Evolutionary conservation across 2,797 vertebrate genomes (phyloP).

Genomic region (Neosilurus hyrtlii): DNA sequence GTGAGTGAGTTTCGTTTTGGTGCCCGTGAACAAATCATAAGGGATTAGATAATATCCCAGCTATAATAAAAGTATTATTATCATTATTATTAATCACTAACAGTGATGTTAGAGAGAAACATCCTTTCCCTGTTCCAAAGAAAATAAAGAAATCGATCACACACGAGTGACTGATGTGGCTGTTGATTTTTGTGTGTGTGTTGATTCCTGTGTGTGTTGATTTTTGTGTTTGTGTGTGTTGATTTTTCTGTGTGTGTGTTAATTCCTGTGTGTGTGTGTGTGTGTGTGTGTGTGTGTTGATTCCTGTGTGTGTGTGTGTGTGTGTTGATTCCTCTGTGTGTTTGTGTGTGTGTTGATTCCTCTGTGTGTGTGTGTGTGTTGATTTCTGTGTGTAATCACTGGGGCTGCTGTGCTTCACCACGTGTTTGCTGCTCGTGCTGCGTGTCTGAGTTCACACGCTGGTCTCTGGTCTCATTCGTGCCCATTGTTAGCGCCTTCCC

Average conservation of each 20-base stretch:
- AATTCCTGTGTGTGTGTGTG: not conserved
- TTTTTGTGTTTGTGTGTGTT: too few species aligned
- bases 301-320: too few species aligned
- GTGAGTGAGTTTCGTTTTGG: not conserved
- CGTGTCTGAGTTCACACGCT: slow-evolving; percentile 22
- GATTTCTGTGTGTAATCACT: not conserved
- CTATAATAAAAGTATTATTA: too few species aligned
- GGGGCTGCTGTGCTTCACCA: not conserved
- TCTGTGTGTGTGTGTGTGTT: not conserved
- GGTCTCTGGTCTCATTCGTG: not conserved
- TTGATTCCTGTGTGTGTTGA: not conserved
- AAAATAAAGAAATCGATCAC: not conserved
- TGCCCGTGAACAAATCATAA: not conserved
- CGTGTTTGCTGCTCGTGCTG: slow-evolving; percentile 18
- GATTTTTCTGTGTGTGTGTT: not conserved
- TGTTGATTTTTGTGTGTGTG: not conserved
- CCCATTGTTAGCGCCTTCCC: slow-evolving; percentile 17
- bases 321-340: too few species aligned
- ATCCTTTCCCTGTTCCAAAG: too few species aligned
- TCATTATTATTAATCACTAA: too few species aligned
- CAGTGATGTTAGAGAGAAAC: too few species aligned
- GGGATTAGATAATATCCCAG: too few species aligned
- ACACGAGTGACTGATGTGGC: not conserved
- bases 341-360: too few species aligned
- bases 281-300: too few species aligned